Conservation (phyloP, 2,888 invertebrate genomes). For the Drosophila longiperda region DNA sequence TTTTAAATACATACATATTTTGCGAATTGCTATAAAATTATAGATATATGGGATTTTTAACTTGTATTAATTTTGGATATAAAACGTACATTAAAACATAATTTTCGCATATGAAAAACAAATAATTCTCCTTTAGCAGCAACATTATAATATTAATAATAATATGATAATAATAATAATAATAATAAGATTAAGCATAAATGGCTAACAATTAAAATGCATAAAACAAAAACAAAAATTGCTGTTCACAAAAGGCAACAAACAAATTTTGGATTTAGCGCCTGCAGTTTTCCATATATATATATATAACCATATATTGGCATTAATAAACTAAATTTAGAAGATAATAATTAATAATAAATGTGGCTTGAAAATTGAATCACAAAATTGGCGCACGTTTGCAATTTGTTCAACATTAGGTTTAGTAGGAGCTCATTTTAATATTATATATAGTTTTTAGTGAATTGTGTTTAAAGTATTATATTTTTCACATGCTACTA, state of each 20-base stretch:
- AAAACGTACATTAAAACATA: constrained; percentile 74
- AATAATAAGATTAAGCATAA: constrained; percentile 58
- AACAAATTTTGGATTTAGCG: constrained; percentile 60
- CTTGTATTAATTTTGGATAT: constrained; percentile 43
- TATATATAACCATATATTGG: constrained; percentile 15
- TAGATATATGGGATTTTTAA: constrained; percentile 29
- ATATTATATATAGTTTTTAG: constrained; percentile 2
- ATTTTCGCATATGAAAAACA: constrained; percentile 43
- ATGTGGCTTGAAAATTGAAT: constrained; percentile 76
- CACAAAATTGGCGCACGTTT: constrained; percentile 73
- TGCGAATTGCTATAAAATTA: constrained; percentile 45
- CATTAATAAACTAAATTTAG: constrained; percentile 37
- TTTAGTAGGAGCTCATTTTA: constrained; percentile 18
- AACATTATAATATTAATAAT: constrained; percentile 49
- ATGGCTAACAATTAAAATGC: constrained; percentile 80
- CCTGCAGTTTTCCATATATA: constrained; percentile 54
- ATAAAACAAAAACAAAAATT: constrained; percentile 77
- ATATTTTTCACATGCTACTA: constrained; percentile 44
- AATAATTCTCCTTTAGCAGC: constrained; percentile 44
- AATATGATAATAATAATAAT: constrained; percentile 32
- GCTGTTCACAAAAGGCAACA: constrained; percentile 61
- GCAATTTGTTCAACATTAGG: constrained; percentile 67
- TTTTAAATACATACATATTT: constrained; percentile 40
- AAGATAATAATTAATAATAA: constrained; percentile 46
- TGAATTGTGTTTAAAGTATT: not conserved